phyloP scores from a whole-genome alignment of 2,113 vertebrate species.

The Coturnix japonica region DNA sequence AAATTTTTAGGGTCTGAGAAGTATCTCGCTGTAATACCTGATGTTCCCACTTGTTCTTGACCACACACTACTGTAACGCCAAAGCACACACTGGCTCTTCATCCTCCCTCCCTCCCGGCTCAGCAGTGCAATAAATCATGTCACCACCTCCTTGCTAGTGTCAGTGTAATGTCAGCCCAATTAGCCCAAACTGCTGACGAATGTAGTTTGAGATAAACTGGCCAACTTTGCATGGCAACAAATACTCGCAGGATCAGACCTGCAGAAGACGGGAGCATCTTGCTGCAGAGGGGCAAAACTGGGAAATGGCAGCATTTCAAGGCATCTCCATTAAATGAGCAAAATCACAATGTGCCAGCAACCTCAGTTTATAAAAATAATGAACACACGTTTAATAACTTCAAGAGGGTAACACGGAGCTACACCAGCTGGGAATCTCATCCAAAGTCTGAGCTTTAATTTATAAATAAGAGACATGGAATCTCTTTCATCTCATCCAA shows the following conservation, averaged over 20 bases:
- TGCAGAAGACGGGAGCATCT: background rate
- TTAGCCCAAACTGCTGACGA: constrained; percentile 54
- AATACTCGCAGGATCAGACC: background rate
- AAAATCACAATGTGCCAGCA: background rate
- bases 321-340: background rate
- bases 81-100: background rate
- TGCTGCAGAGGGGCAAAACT: background rate
- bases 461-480: background rate
- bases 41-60: background rate
- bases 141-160: constrained; percentile 27
- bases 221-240: background rate
- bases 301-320: background rate
- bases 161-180: constrained; percentile 50
- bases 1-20: background rate
- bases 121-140: constrained; percentile 45
- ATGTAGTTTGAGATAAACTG: background rate
- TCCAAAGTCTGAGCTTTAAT: background rate
- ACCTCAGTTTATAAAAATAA: background rate
- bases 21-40: background rate
- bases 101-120: constrained; percentile 16
- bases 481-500: background rate
- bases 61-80: background rate
- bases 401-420: background rate
- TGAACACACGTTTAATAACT: background rate
- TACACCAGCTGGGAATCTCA: background rate